phyloP scores from a whole-genome alignment of 2,113 vertebrate genomes.

The Trogon melanurus region DNA sequence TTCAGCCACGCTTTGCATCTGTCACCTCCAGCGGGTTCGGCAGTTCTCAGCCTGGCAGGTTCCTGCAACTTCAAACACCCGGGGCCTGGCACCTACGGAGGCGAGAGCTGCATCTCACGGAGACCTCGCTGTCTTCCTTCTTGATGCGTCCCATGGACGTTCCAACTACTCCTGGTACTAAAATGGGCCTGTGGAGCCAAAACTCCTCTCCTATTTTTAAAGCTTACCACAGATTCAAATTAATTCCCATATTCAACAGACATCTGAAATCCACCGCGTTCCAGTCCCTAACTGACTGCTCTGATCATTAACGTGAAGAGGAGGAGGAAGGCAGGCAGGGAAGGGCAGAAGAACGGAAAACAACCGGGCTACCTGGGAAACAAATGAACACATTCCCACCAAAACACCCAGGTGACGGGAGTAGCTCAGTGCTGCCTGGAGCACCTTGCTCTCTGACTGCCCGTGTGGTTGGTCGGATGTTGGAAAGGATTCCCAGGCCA shows the following conservation, averaged over 20 bases:
- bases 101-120: neutral
- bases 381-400: neutral
- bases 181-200: neutral
- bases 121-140: neutral
- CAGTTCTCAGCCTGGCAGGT: neutral
- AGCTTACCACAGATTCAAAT: neutral
- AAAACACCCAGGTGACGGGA: neutral
- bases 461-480: neutral
- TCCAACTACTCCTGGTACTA: neutral
- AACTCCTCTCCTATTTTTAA: neutral
- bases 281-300: neutral
- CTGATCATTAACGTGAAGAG: neutral
- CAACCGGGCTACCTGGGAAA: neutral
- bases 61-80: neutral
- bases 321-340: neutral
- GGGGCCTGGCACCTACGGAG: neutral
- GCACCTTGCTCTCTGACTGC: neutral
- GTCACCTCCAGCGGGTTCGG: fast-evolving
- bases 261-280: neutral
- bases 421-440: neutral
- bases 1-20: neutral
- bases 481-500: neutral
- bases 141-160: neutral
- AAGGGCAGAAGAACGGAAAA: neutral
- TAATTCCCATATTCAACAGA: neutral